Evolutionary conservation across 1,140 invertebrate genomes (phyloP).

Genomic region (Drosophila elegans): DNA sequence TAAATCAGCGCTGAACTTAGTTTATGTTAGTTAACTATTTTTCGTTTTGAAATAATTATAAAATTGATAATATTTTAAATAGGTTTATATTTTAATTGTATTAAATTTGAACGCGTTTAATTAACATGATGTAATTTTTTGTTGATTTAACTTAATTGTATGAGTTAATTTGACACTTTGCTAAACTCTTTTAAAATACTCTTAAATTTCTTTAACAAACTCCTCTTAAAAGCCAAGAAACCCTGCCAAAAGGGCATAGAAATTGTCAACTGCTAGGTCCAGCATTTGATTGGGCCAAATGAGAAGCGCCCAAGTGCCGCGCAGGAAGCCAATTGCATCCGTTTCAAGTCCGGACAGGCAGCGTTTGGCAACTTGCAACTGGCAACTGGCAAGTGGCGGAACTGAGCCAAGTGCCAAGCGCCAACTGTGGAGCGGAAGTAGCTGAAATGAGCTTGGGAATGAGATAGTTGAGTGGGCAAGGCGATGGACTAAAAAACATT

Average conservation of each 20-base stretch:
- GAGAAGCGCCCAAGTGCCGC: slow-evolving; percentile 55
- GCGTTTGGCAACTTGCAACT: slow-evolving; percentile 64
- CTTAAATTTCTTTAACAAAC: neutral
- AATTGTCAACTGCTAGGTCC: slow-evolving; percentile 32
- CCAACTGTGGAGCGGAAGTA: slow-evolving; percentile 60
- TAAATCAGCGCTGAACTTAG: neutral
- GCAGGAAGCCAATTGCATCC: slow-evolving; percentile 73
- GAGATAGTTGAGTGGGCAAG: slow-evolving; percentile 36
- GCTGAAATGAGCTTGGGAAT: slow-evolving; percentile 67
- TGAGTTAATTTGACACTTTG: no score
- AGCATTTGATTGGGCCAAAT: slow-evolving; percentile 71
- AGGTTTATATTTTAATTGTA: neutral
- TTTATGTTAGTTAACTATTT: no score
- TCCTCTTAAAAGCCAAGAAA: neutral
- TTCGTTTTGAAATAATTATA: neutral
- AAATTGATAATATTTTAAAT: neutral
- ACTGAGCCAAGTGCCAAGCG: slow-evolving; percentile 31
- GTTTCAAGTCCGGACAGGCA: slow-evolving; percentile 50
- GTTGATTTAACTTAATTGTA: no score
- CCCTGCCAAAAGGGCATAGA: slow-evolving; percentile 19
- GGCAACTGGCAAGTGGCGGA: slow-evolving; percentile 46
- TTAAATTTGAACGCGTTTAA: no score
- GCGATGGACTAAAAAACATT: slow-evolving; percentile 29
- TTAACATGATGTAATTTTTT: no score
- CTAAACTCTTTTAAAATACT: no score